Percentiles rank a stretch among this genome's conserved stretches.
phyloP scores from a whole-genome alignment of 2,113 vertebrate species.

The Elanus axillaris region DNA sequence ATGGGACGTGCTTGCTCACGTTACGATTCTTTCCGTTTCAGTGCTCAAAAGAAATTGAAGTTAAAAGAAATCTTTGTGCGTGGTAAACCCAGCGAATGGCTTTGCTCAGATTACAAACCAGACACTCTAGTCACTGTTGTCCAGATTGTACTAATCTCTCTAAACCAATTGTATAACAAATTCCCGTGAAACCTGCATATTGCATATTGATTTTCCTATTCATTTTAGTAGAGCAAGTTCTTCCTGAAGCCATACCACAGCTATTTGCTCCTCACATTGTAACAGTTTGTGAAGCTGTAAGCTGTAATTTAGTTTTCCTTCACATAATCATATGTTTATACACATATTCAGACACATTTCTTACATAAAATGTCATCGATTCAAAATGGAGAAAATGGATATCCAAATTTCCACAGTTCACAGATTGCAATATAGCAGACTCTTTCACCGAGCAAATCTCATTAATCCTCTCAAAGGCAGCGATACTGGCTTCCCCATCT shows the following conservation, averaged over 20 bases:
- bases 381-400: background rate
- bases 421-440: background rate
- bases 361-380: background rate
- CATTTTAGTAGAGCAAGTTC: background rate
- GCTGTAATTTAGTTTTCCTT: background rate
- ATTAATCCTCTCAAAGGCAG: background rate
- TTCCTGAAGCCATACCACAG: background rate
- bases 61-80: background rate
- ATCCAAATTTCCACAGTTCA: background rate
- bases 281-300: background rate
- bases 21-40: background rate
- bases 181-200: background rate
- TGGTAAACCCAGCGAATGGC: background rate
- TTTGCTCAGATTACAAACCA: background rate
- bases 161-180: background rate
- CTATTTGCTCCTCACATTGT: background rate
- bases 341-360: background rate
- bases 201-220: background rate
- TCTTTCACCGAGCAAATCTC: background rate
- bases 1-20: accelerated
- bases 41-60: accelerated
- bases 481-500: accelerated
- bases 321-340: background rate
- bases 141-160: background rate
- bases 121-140: background rate